Percentiles rank a stretch among this genome's conserved stretches.
phyloP scores from a whole-genome alignment of 2,888 invertebrate genomes.

The Dusona sp. region DNA sequence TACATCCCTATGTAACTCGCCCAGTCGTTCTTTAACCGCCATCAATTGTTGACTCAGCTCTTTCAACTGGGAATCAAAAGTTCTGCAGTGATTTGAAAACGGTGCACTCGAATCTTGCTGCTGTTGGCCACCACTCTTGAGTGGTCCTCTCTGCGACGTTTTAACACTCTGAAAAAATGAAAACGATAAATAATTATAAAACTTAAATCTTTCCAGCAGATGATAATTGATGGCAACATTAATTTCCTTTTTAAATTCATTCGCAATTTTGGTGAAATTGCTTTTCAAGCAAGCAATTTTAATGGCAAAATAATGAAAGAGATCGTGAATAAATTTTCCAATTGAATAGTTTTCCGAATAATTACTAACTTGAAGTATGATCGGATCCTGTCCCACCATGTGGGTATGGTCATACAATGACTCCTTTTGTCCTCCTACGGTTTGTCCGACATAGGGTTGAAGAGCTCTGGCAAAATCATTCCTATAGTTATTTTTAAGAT shows the following conservation, averaged over 20 bases:
- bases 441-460: constrained; percentile 87
- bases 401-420: constrained; percentile 80
- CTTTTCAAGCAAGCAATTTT: not conserved
- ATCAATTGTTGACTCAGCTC: constrained; percentile 88
- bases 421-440: constrained; percentile 76
- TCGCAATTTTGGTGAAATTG: not conserved
- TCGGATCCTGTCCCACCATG: constrained; percentile 75
- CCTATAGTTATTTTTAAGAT: constrained; percentile 86
- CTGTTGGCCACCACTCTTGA: constrained; percentile 78
- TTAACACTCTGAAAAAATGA: constrained; percentile 68
- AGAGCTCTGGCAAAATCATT: constrained; percentile 88
- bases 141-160: constrained; percentile 71
- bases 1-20: constrained; percentile 90
- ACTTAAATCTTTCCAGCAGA: not conserved
- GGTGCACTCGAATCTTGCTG: constrained; percentile 85
- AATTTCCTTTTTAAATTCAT: too few species aligned
- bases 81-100: constrained; percentile 88
- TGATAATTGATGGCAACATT: not conserved
- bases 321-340: not conserved
- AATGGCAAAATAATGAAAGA: not conserved
- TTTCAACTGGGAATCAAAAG: constrained; percentile 87
- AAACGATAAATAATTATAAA: not conserved
- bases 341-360: not conserved
- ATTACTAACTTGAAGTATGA: constrained; percentile 79
- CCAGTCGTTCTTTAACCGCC: constrained; percentile 88